phyloP scores from a whole-genome alignment of 2,888 invertebrate genomes.

The Biston betularia region DNA sequence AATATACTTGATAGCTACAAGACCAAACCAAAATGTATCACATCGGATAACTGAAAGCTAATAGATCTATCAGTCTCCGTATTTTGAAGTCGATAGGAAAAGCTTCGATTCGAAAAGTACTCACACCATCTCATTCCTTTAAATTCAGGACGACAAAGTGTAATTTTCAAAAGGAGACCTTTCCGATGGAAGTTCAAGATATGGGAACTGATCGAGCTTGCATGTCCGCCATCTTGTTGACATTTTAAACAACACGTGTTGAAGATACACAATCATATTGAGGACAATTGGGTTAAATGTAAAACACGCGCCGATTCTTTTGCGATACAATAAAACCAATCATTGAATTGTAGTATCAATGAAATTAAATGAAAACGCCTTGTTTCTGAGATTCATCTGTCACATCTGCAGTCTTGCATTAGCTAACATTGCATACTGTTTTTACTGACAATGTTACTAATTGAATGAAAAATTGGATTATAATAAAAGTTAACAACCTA shows the following conservation, averaged over 20 bases:
- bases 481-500: too few relatives aligned
- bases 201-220: neutral
- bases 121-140: too few relatives aligned
- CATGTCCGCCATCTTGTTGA: slow-evolving; percentile 29
- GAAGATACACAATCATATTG: neutral
- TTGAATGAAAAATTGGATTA: too few relatives aligned
- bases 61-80: slow-evolving; percentile 4
- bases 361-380: neutral
- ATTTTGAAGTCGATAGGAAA: too few relatives aligned
- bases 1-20: neutral
- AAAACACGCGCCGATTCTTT: slow-evolving; percentile 7
- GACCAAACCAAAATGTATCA: neutral
- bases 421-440: too few relatives aligned
- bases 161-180: too few relatives aligned
- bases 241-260: neutral
- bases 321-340: neutral
- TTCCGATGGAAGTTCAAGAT: too few relatives aligned
- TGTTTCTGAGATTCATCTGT: neutral
- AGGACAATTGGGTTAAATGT: slow-evolving; percentile 2
- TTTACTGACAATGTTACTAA: too few relatives aligned
- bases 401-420: too few relatives aligned
- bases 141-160: too few relatives aligned
- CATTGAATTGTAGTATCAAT: neutral
- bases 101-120: too few relatives aligned
- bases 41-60: too few relatives aligned